phyloP scores from a whole-genome alignment of 2,888 invertebrate genomes.

The Dimorphilus gyrociliatus region DNA sequence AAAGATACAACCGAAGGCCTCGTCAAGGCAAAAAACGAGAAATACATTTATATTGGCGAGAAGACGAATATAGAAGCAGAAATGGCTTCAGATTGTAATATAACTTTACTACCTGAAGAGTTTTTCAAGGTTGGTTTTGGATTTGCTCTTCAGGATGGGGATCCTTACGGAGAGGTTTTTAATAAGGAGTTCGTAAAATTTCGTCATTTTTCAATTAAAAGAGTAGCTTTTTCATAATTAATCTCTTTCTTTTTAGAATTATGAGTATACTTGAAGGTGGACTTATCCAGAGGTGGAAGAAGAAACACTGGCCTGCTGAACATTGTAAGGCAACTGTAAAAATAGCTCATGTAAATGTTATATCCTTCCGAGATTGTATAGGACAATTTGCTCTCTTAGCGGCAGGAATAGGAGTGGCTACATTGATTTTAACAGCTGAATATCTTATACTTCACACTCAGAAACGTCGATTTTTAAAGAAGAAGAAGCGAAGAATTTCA shows the following conservation, averaged over 20 bases:
- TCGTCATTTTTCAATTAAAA: background rate
- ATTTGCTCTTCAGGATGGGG: conserved; percentile 19
- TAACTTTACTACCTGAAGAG: conserved; percentile 17
- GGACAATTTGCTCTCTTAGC: no score
- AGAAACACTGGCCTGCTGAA: background rate
- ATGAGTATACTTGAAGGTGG: conserved; percentile 4
- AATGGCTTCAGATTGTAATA: conserved; percentile 15
- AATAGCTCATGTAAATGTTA: no score
- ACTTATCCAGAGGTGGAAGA: conserved; percentile 4
- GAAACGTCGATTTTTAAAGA: no score
- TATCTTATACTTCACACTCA: no score
- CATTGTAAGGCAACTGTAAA: no score
- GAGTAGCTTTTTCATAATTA: background rate
- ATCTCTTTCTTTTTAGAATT: conserved; percentile 3
- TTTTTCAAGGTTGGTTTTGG: conserved; percentile 18
- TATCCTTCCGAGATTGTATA: no score
- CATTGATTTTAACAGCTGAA: no score
- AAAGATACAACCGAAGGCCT: background rate
- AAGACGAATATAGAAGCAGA: conserved; percentile 15
- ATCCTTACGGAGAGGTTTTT: conserved; percentile 16
- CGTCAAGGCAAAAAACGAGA: conserved; percentile 2
- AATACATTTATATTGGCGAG: conserved; percentile 14
- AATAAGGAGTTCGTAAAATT: conserved; percentile 18
- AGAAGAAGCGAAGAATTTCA: no score
- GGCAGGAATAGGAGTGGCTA: no score